These are phyloP conservation scores for Poeciliopsis retropinna DNA, from an alignment of 2,113 vertebrate species.

Conservation along the genomic window DNA sequence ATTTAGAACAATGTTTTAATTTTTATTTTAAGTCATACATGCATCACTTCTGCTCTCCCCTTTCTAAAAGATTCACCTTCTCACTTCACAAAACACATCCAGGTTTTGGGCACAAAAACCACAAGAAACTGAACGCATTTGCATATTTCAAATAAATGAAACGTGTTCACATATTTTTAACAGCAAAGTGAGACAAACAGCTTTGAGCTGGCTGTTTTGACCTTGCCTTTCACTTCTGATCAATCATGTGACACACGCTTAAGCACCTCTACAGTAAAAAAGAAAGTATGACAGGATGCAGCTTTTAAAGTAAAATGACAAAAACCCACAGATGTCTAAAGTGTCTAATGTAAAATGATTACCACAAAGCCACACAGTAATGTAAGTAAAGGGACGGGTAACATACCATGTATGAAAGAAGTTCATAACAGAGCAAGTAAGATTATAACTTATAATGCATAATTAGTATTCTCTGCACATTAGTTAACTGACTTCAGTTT, in stretches of 20 bases:
- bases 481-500: no score
- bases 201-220: conserved; percentile 9
- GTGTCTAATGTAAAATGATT: conserved; percentile 22
- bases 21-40: conserved; percentile 24
- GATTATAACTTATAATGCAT: conserved; percentile 28
- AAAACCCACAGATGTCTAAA: conserved; percentile 25
- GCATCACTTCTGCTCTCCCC: not conserved
- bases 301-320: conserved; percentile 10
- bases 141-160: conserved; percentile 10
- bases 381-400: conserved; percentile 24
- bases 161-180: conserved; percentile 45
- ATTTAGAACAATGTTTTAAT: not conserved
- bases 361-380: conserved; percentile 15
- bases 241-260: conserved; percentile 21
- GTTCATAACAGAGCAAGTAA: not conserved
- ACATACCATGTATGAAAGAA: not conserved
- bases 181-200: conserved; percentile 36
- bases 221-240: conserved; percentile 8
- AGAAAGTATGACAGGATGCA: not conserved
- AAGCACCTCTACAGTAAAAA: conserved; percentile 4
- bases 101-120: not conserved
- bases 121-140: not conserved
- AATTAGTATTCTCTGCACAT: conserved; percentile 6
- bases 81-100: conserved; percentile 9
- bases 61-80: conserved; percentile 16